Conservation (phyloP, 1,140 invertebrate species). For the Paraescarpia echinospica region DNA sequence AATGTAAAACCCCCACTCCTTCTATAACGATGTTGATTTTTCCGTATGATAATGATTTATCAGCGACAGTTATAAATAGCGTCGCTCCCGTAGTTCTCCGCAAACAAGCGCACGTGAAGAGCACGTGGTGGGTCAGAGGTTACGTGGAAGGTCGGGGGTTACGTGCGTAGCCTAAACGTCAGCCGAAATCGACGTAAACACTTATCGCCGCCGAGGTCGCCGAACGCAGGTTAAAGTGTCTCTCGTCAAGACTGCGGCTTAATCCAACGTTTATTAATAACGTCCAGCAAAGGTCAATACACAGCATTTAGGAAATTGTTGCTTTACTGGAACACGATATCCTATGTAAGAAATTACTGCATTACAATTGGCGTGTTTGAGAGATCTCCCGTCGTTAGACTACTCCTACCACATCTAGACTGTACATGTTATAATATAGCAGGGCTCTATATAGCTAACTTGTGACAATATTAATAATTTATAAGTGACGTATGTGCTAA, state of each 20-base stretch:
- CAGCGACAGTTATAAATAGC: neutral
- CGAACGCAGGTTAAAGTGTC: neutral
- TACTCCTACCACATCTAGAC: no score
- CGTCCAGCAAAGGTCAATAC: neutral
- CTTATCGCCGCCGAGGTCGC: neutral
- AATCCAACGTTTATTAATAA: neutral
- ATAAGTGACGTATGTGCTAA: neutral
- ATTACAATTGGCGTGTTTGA: neutral
- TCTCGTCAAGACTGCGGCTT: neutral
- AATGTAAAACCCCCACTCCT: no score
- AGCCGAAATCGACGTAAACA: neutral
- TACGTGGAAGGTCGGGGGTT: neutral
- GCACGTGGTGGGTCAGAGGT: neutral
- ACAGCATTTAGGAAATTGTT: neutral
- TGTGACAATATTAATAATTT: no score
- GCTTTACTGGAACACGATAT: neutral
- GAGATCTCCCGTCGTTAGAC: neutral
- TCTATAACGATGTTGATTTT: no score
- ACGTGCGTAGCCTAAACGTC: neutral
- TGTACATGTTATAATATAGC: no score
- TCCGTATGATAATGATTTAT: no score
- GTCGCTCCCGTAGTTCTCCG: neutral
- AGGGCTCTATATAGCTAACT: no score
- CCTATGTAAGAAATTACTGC: neutral
- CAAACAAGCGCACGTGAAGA: neutral